Evolutionary conservation across 2,888 invertebrate genomes (phyloP).

Genomic region (Formica aserva): DNA sequence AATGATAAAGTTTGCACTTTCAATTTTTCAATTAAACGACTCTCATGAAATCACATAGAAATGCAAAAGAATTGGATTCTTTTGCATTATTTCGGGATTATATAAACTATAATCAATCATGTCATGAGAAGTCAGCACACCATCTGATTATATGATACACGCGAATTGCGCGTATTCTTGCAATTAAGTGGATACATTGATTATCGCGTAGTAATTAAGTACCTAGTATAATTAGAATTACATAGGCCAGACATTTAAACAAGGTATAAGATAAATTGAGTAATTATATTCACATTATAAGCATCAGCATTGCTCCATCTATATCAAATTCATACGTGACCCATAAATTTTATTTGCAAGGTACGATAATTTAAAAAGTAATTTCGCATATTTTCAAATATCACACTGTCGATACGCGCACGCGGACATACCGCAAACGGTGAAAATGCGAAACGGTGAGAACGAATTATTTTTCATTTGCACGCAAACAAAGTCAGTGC

Average conservation of each 20-base stretch:
- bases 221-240: slow-evolving; percentile 66
- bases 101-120: slow-evolving; percentile 67
- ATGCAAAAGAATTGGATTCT: neutral
- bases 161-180: slow-evolving; percentile 52
- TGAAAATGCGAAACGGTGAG: neutral
- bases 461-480: neutral
- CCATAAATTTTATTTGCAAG: neutral
- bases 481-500: neutral
- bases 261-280: slow-evolving; percentile 68
- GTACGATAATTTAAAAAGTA: neutral
- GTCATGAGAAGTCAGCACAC: slow-evolving; percentile 37
- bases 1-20: neutral
- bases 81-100: neutral
- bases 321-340: neutral
- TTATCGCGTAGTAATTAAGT: slow-evolving; percentile 59
- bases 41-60: neutral
- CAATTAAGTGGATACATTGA: slow-evolving; percentile 61
- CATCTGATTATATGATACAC: slow-evolving; percentile 67
- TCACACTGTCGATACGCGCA: neutral
- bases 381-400: neutral
- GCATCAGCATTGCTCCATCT: neutral
- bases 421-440: neutral
- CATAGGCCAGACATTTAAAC: slow-evolving; percentile 64
- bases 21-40: neutral
- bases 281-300: slow-evolving; percentile 74